Conservation (phyloP, 2,797 vertebrate species). For the Phrynocephalus forsythii region DNA sequence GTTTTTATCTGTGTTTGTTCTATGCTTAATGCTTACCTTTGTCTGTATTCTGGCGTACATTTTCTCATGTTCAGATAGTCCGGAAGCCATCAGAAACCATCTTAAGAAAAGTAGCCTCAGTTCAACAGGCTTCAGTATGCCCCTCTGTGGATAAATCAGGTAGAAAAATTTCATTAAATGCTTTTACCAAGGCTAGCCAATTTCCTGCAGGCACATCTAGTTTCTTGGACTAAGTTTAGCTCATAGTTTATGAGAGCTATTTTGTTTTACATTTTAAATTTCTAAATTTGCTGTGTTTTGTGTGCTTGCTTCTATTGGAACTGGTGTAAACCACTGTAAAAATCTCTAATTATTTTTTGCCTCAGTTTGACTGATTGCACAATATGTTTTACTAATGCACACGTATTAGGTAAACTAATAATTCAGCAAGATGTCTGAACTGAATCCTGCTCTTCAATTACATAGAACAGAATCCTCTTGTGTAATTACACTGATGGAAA, state of each 20-base stretch:
- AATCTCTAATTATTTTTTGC: background rate
- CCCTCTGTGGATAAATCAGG: constrained; percentile 70
- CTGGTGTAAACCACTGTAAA: background rate
- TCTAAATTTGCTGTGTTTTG: background rate
- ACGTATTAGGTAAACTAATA: background rate
- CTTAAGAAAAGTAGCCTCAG: constrained; percentile 70
- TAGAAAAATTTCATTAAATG: constrained; percentile 63
- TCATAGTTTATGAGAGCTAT: background rate
- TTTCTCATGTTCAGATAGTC: constrained; percentile 74
- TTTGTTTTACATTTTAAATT: background rate
- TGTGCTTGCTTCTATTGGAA: no score
- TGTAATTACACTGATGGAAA: no score
- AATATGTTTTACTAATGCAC: background rate
- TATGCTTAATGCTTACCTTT: constrained; percentile 25
- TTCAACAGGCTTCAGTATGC: constrained; percentile 64
- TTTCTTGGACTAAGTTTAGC: background rate
- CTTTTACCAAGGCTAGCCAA: constrained; percentile 68
- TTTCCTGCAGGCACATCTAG: constrained; percentile 67
- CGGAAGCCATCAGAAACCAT: constrained; percentile 72
- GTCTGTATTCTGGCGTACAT: constrained; percentile 22
- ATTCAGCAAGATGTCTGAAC: background rate
- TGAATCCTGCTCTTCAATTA: no score
- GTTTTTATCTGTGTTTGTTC: background rate
- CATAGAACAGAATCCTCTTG: no score
- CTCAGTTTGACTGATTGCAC: background rate